Evolutionary conservation across 2,797 vertebrate genomes (phyloP), one percentile per base, ranked within the genome.

Genomic region (Sebastes melanostomus): DNA sequence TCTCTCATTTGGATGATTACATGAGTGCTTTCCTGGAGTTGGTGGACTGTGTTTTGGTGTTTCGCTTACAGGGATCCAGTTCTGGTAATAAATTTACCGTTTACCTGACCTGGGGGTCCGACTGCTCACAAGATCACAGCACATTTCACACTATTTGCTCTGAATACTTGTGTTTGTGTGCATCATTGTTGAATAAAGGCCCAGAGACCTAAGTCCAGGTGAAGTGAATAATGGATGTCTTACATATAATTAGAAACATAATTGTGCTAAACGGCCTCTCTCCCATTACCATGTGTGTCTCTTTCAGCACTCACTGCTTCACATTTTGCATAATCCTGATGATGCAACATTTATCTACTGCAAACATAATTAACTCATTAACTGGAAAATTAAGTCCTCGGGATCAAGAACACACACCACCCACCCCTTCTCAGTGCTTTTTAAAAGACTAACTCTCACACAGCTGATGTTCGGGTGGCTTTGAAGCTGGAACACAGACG

Each of bases 341-440:
- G 84, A 85, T 73, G 77, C 66, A 72, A 78, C 78, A 75, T 73
- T 80, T 81, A 87, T 86, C 68, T 61, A 46, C 73, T 68, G 36
- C 38, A 80, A 75, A 29, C 36, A 76, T 46, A 82, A 89, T 34
- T 79, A 52, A 77, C 29, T 86, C 65, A 82, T 85, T 72, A 84
- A 75, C 18, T 75, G 75, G 61, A 75, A 90, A 86, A 82, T 61
- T 32, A 84, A 80, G 73, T 83, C 63, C 75, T 76, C 56, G 18
- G 69, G 72, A 69, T 86, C n/a, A 82, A 80, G 62, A 86, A 66
- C 50, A 61, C 61, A 61, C 72, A 46, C 36, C 65, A 58, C 67
- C 71, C 54, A 36, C 22, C 68, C 50, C 16, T 58, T 59, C 29
- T 56, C 50, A 68, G 25, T 30, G 8, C 66, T 34, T 46, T 68